Conservation (phyloP, 2,888 invertebrate species). For the Heliconius hortense region DNA sequence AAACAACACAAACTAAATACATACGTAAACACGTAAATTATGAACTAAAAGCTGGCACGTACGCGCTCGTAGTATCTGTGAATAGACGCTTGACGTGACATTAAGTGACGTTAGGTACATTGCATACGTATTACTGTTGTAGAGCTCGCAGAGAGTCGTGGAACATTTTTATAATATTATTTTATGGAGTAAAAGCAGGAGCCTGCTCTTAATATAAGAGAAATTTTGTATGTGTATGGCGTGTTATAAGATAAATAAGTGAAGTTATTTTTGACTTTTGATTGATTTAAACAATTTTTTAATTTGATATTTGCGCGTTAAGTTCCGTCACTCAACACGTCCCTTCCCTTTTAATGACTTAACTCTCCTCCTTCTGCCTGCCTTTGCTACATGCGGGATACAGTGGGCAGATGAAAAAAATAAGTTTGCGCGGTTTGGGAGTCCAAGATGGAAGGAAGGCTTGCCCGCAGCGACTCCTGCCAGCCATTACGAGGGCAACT, state of each 20-base stretch:
- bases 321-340: too few relatives aligned
- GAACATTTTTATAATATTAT: conserved; percentile 1
- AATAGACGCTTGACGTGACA: conserved; percentile 25
- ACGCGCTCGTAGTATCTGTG: conserved; percentile 14
- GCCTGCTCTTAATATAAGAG: too few relatives aligned
- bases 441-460: too few relatives aligned
- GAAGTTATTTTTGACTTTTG: not conserved
- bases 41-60: conserved; percentile 16
- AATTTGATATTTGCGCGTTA: too few relatives aligned
- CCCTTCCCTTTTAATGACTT: too few relatives aligned
- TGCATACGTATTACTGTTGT: conserved; percentile 5
- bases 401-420: too few relatives aligned
- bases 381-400: too few relatives aligned
- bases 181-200: not conserved
- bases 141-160: not conserved
- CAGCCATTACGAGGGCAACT: too few relatives aligned
- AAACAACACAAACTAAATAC: conserved; percentile 2
- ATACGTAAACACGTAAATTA: conserved; percentile 17
- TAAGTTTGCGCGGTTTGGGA: too few relatives aligned
- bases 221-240: not conserved
- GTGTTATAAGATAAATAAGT: not conserved
- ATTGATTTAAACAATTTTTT: too few relatives aligned
- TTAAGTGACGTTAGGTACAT: conserved; percentile 20
- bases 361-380: too few relatives aligned
- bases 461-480: too few relatives aligned